Percentiles rank a stretch among this genome's conserved stretches.
phyloP scores from a whole-genome alignment of 37 sponge, comb jelly and placozoan genomes.

The Eunapius fragilis region DNA sequence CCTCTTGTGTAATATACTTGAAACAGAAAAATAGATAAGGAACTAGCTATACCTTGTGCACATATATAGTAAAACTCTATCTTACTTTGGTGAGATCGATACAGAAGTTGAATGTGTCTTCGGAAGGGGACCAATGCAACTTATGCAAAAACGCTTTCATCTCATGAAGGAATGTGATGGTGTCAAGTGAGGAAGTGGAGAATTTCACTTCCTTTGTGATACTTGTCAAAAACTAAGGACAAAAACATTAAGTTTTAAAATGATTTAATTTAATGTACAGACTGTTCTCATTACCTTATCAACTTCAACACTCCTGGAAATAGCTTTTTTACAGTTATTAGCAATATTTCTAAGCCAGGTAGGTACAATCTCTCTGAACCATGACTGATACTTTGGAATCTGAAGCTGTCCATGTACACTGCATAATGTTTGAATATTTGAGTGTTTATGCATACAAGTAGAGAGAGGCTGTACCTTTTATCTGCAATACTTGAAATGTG shows the following conservation, averaged over 20 bases:
- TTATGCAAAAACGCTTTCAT: not conserved
- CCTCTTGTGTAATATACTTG: not conserved
- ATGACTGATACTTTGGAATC: not conserved
- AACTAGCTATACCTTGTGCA: too few species aligned
- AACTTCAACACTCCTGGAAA: not conserved
- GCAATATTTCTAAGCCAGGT: not conserved
- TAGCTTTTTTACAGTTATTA: not conserved
- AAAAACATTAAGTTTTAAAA: not conserved
- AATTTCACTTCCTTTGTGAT: not conserved
- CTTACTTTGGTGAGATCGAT: not conserved
- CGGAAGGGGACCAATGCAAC: not conserved
- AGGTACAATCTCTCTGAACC: not conserved
- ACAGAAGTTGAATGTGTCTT: not conserved
- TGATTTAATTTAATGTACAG: not conserved
- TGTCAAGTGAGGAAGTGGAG: not conserved
- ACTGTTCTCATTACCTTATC: not conserved
- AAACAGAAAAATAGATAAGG: not conserved
- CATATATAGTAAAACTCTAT: not conserved
- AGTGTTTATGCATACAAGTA: not conserved
- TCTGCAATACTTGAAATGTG: not conserved
- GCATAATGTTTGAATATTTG: not conserved
- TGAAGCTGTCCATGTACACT: not conserved
- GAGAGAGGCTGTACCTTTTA: not conserved
- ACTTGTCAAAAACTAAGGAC: not conserved
- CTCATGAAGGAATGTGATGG: not conserved